Conservation (phyloP, 2,888 invertebrate genomes). For the Laspeyria flexula region DNA sequence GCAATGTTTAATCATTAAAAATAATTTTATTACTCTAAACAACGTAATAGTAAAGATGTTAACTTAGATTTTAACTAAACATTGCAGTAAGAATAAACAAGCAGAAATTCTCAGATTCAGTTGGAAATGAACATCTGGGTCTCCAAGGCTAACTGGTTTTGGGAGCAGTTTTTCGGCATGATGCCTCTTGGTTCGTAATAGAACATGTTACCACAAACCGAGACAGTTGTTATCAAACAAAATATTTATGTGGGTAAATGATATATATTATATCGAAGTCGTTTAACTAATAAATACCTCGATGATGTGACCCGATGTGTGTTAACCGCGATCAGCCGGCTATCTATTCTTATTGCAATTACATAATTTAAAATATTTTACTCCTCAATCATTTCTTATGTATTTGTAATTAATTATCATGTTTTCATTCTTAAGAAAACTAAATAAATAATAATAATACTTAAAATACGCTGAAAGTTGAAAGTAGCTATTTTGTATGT, state of each 20-base stretch:
- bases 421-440: no score
- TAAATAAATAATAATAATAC: no score
- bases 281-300: not conserved
- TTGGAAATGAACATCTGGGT: slow-evolving; percentile 24
- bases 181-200: slow-evolving; percentile 15
- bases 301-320: no score
- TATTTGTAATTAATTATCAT: no score
- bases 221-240: slow-evolving; percentile 16
- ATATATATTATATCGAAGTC: not conserved
- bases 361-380: not conserved
- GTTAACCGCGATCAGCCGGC: not conserved
- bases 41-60: not conserved
- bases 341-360: not conserved
- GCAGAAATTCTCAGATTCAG: slow-evolving; percentile 19
- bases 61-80: not conserved
- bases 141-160: slow-evolving; percentile 26
- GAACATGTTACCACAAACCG: slow-evolving; percentile 3
- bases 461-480: no score
- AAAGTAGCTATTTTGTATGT: no score
- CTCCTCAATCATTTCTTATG: no score
- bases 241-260: not conserved
- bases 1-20: no score
- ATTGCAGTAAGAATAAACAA: slow-evolving; percentile 4
- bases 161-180: slow-evolving; percentile 19
- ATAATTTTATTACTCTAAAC: not conserved